Conservation (phyloP, 2,113 vertebrate species). For the Cairina moschata region DNA sequence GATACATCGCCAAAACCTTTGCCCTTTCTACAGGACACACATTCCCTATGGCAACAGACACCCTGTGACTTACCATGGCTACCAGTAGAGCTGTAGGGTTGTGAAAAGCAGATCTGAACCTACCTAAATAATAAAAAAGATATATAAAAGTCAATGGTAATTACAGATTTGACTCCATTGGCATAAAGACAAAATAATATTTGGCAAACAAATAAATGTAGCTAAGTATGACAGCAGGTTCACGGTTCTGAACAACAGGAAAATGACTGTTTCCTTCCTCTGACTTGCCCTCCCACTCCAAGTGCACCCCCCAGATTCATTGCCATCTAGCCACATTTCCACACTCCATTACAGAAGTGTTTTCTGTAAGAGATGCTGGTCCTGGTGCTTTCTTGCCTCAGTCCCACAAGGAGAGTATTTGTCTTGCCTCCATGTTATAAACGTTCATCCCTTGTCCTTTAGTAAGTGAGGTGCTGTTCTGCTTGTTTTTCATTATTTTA, state of each 20-base stretch:
- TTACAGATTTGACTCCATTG: neutral
- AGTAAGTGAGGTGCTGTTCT: neutral
- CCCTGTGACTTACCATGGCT: neutral
- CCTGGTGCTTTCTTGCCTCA: neutral
- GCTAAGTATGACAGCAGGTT: neutral
- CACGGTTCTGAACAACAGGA: neutral
- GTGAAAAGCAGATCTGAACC: neutral
- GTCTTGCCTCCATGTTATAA: neutral
- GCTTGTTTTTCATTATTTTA: neutral
- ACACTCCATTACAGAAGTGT: neutral
- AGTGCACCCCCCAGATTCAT: neutral
- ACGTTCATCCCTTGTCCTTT: neutral
- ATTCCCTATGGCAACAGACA: neutral
- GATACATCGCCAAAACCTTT: neutral
- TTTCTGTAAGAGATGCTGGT: neutral
- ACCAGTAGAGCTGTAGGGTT: neutral
- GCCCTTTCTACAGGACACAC: neutral
- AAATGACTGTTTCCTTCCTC: neutral
- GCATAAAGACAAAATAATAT: neutral
- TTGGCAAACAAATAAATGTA: neutral
- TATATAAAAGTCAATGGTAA: neutral
- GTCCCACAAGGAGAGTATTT: neutral
- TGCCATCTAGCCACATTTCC: neutral
- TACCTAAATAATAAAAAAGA: neutral
- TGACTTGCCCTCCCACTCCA: neutral